Conservation (phyloP, 2,888 invertebrate species). For the Scelioninae gen. 2 region DNA sequence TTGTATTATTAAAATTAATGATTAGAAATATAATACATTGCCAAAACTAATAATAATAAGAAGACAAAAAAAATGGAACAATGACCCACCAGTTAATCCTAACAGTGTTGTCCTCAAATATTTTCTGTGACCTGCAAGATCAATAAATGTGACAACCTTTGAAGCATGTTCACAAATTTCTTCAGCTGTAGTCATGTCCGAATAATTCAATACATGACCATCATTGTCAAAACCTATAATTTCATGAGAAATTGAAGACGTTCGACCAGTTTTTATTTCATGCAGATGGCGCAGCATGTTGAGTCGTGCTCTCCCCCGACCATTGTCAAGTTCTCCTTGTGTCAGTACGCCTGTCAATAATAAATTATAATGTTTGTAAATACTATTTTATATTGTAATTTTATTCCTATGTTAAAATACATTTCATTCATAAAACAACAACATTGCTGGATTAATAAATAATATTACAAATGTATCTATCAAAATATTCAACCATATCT, state of each 20-base stretch:
- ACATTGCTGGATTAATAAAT: too few species aligned
- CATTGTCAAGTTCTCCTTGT: constrained; percentile 97
- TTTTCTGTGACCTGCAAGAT: constrained; percentile 96
- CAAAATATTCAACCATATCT: too few species aligned
- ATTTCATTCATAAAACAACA: too few species aligned
- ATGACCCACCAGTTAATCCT: constrained; percentile 84
- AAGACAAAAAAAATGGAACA: too few species aligned
- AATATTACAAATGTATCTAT: too few species aligned
- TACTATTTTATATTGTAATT: too few species aligned
- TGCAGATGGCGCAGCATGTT: constrained; percentile 97
- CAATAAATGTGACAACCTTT: constrained; percentile 95
- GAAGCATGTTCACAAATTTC: constrained; percentile 95
- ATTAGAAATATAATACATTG: constrained; percentile 2
- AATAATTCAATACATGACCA: constrained; percentile 92
- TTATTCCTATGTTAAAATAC: too few species aligned
- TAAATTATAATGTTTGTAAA: too few species aligned
- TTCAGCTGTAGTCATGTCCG: constrained; percentile 92
- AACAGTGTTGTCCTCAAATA: constrained; percentile 96
- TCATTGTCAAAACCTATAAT: constrained; percentile 94
- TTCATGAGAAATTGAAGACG: constrained; percentile 96
- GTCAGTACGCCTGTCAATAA: constrained; percentile 97
- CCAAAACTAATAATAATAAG: background rate
- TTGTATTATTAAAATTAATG: background rate
- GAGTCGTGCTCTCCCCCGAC: constrained; percentile 93
- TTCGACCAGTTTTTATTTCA: constrained; percentile 95